Percentiles rank a stretch among this genome's conserved stretches.
Conservation (phyloP, 1,140 invertebrate species). For the Bombus pascuorum region DNA sequence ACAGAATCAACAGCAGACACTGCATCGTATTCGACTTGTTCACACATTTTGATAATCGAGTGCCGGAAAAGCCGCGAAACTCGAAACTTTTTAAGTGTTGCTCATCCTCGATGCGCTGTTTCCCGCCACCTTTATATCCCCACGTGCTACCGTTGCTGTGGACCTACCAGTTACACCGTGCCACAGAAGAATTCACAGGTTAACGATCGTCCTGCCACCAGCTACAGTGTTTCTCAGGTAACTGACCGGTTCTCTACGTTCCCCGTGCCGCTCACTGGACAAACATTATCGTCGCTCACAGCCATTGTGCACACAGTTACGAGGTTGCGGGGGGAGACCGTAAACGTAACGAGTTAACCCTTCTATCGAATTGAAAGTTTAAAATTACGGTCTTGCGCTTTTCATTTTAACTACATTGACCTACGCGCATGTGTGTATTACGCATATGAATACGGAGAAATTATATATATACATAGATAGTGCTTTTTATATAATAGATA, state of each 20-base stretch:
- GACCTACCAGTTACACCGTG: not conserved
- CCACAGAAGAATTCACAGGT: slow-evolving; percentile 1
- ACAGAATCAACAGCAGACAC: slow-evolving; percentile 60
- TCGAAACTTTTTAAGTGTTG: slow-evolving; percentile 13
- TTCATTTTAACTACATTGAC: not conserved
- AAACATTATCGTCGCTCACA: slow-evolving; percentile 58
- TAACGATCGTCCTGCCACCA: slow-evolving; percentile 52
- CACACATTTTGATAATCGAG: slow-evolving; percentile 60
- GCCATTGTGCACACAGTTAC: slow-evolving; percentile 15
- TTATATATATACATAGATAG: not conserved
- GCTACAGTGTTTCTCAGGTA: slow-evolving; percentile 63
- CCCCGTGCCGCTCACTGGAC: slow-evolving; percentile 63
- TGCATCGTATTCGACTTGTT: slow-evolving; percentile 58
- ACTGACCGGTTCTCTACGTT: slow-evolving; percentile 65
- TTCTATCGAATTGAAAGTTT: slow-evolving; percentile 18
- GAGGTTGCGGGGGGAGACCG: not conserved
- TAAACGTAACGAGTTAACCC: slow-evolving; percentile 23
- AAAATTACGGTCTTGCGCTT: not conserved
- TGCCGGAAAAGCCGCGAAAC: slow-evolving; percentile 5
- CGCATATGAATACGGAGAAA: not conserved
- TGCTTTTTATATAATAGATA: not conserved
- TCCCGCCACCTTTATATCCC: slow-evolving; percentile 37
- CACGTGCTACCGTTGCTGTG: not conserved
- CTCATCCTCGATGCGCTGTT: slow-evolving; percentile 18
- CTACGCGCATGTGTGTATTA: not conserved